Base-by-base conservation (phyloP, 2,888 invertebrate genomes). In the Xiphydria camelus region DNA sequence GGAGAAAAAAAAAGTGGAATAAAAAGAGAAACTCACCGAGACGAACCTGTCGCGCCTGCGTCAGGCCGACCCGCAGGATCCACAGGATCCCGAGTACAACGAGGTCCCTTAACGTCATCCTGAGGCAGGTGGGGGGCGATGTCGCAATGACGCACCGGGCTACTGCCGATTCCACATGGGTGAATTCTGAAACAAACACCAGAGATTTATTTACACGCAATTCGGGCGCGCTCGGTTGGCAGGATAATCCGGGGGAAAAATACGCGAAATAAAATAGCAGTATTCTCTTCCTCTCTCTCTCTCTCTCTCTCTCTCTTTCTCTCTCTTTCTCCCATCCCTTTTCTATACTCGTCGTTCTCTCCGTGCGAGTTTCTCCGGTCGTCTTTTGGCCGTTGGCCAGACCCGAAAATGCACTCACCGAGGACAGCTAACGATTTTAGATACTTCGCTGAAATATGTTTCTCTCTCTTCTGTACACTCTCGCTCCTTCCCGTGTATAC, bases 21-120 rank as follows among this genome's bases (percentile, higher is more conserved):
- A n/a, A n/a, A n/a, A n/a, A n/a, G n/a, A n/a, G n/a, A 20, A 33
- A 51, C 66, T 70, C 38, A 72, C 72, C 71, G 38, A 72, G 52
- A 40, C 56, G 60, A 53, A 70, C 50, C 12, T 49, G 22, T 46
- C 61, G 58, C 50, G 59, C 61, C 46, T 57, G 52, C 9, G 52
- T 40, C 37, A 49, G 21, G 34, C 49, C 61, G 49, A 66, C 41
- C 31, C 55, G 47, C 52, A 68, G 47, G 51, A 61, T 57, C 51
- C 50, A 58, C 42, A 68, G 57, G 36, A 71, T 53, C 45, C 57
- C 61, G 7, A 70, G 54, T 41, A 66, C 47, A 39, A 64, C 42
- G 50, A 53, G 59, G 43, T 49, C 57, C 45, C 51, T 59, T 55
- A 59, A 50, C 61, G 61, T 64, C 70, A 70, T 72, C 53, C 55